Evolutionary conservation across 2,888 invertebrate genomes (phyloP), one percentile per base, ranked within the genome.

Genomic region (Dorcus parallelipipedus): DNA sequence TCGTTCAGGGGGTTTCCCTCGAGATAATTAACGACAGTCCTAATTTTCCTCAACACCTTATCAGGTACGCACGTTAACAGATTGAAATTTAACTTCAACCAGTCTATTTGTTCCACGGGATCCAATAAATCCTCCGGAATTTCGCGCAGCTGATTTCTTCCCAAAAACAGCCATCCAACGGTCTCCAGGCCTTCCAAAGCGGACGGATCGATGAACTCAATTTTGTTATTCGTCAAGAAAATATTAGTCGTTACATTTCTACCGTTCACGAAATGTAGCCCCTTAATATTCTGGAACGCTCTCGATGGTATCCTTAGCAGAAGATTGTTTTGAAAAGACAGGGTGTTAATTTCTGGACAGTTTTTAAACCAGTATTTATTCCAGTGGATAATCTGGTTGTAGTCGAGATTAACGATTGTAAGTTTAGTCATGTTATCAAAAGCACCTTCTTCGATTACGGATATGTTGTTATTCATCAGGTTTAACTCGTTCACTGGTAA

Each of bases 301-400:
- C 60, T 57, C 9, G 58, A 64, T 2, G 73, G 75, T 41, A 77
- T 54, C n/a, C 54, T 53, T 8, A 56, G 56, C 23, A 76, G 59
- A 33, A 60, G 57, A 59, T 77, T 77, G 52, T 71, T 67, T 56
- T 72, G 71, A 20, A 75, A 65, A 7, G 67, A 73, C 20, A 76
- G 33, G 4, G 66, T 63, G 2, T 64, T 64, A 6, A 77, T 56
- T 41, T 62, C 65, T 1, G 77, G 76, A 39, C 70, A 70, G 48
- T 73, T 69, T 43, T 59, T 59, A 55, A 77, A 76, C 76, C 76
- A 77, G 5, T 71, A 64, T 6, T 62, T 51, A 52, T 74, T 71
- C 74, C 73, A 75, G 9, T 33, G 53, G 4, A 65, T 51, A 4
- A 77, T 59, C 52, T 64, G 64, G 58, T 77, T 77, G 41, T 65